A percentile compares a stretch with the other conserved stretches of the same genome.
phyloP scores from a whole-genome alignment of 2,113 vertebrate genomes.

The Chlorodrepanis virens region DNA sequence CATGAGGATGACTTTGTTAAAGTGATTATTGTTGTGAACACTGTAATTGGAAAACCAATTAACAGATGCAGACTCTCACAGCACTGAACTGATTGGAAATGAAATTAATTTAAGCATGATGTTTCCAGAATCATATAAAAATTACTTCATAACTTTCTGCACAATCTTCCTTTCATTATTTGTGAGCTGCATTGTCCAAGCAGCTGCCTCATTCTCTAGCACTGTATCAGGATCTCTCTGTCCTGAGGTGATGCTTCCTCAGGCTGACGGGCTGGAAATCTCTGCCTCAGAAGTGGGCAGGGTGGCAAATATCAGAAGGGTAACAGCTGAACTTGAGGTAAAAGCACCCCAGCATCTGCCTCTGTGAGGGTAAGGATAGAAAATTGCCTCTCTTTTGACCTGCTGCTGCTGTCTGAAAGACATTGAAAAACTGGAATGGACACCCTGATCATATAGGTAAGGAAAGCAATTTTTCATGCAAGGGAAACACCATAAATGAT shows the following conservation, averaged over 20 bases:
- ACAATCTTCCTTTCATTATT: conserved; percentile 12
- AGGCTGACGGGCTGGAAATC: neutral
- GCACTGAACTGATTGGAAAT: neutral
- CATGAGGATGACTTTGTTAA: neutral
- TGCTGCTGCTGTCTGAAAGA: conserved; percentile 8
- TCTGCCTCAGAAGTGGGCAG: neutral
- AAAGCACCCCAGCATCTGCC: neutral
- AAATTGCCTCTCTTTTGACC: neutral
- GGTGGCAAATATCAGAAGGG: neutral
- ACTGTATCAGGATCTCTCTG: neutral
- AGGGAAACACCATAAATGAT: conserved; percentile 60
- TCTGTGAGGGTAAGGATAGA: neutral
- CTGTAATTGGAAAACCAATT: neutral
- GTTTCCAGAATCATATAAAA: conserved; percentile 32
- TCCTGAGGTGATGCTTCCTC: neutral
- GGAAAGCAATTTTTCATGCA: conserved; percentile 55
- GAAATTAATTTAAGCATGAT: conserved; percentile 14
- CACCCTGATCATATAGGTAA: conserved; percentile 26
- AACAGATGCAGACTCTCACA: neutral
- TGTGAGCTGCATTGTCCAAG: neutral
- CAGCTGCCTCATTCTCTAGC: neutral
- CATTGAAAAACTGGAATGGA: conserved; percentile 49
- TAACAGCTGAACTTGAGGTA: neutral
- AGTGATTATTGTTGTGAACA: neutral
- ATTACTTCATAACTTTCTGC: conserved; percentile 8